Conservation (phyloP, 2,797 vertebrate genomes). For the Liasis olivaceus region DNA sequence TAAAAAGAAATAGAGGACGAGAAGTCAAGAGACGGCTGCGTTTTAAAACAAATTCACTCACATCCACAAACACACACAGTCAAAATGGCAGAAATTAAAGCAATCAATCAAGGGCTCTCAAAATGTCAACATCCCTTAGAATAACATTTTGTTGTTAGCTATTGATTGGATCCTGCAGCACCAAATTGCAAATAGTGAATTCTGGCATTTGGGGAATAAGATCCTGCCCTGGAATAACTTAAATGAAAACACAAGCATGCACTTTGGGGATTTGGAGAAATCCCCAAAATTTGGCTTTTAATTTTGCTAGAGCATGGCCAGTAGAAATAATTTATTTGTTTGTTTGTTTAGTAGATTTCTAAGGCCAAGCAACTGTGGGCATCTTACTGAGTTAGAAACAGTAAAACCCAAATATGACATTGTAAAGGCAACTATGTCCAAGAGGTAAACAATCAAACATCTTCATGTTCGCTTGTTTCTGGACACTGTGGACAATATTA, state of each 20-base stretch:
- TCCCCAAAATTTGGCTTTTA: neutral
- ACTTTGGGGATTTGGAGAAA: neutral
- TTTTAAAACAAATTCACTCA: conserved; percentile 44
- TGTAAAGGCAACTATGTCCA: neutral
- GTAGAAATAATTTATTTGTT: neutral
- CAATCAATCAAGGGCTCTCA: conserved; percentile 69
- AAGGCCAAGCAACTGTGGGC: neutral
- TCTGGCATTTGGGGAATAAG: conserved; percentile 64
- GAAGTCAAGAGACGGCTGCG: conserved; percentile 64
- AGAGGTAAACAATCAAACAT: no score
- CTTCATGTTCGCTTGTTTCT: no score
- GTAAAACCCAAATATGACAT: neutral
- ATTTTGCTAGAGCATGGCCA: neutral
- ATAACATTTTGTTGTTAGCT: conserved; percentile 74
- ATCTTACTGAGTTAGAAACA: neutral
- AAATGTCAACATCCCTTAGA: conserved; percentile 65
- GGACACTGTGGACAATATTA: neutral
- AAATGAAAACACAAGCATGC: conserved; percentile 14
- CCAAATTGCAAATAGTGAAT: conserved; percentile 73
- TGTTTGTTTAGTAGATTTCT: no score
- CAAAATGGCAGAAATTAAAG: conserved; percentile 74
- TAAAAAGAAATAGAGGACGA: conserved; percentile 66
- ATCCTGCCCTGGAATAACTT: conserved; percentile 63
- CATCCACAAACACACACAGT: conserved; percentile 10
- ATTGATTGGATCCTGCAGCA: conserved; percentile 71